Conservation (phyloP, 2,797 vertebrate genomes). For the Bradypodion pumilum region DNA sequence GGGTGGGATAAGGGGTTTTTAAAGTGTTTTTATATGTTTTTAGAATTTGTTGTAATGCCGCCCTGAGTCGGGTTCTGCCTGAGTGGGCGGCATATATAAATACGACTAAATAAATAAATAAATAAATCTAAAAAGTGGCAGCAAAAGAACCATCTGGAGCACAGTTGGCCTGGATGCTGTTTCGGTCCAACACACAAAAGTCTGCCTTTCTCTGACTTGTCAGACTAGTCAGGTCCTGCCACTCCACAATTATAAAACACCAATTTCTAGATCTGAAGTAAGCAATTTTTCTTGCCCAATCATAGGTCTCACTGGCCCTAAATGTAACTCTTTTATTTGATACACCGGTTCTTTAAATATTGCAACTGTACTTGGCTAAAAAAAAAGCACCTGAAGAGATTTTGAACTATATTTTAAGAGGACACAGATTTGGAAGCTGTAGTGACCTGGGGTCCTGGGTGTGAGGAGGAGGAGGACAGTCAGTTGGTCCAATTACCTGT, state of each 20-base stretch:
- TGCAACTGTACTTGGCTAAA: not conserved
- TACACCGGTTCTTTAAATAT: not conserved
- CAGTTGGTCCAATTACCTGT: too few relatives aligned
- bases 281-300: not conserved
- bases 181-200: not conserved
- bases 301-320: not conserved
- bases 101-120: too few relatives aligned
- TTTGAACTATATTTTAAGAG: not conserved
- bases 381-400: not conserved
- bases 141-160: not conserved
- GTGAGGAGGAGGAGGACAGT: too few relatives aligned
- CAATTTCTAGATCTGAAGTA: not conserved
- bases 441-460: too few relatives aligned
- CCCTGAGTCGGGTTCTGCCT: too few relatives aligned
- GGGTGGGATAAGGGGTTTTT: too few relatives aligned
- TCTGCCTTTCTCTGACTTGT: not conserved
- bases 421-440: not conserved
- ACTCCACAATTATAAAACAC: not conserved
- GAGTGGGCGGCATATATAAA: too few relatives aligned
- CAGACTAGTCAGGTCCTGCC: not conserved
- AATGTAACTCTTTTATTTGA: not conserved
- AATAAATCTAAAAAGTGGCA: not conserved
- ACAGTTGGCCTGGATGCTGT: too few relatives aligned
- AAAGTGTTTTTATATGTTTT: too few relatives aligned
- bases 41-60: too few relatives aligned